Evolutionary conservation across 1,140 invertebrate genomes (phyloP).

Genomic region (Drosophila subpulchrella): DNA sequence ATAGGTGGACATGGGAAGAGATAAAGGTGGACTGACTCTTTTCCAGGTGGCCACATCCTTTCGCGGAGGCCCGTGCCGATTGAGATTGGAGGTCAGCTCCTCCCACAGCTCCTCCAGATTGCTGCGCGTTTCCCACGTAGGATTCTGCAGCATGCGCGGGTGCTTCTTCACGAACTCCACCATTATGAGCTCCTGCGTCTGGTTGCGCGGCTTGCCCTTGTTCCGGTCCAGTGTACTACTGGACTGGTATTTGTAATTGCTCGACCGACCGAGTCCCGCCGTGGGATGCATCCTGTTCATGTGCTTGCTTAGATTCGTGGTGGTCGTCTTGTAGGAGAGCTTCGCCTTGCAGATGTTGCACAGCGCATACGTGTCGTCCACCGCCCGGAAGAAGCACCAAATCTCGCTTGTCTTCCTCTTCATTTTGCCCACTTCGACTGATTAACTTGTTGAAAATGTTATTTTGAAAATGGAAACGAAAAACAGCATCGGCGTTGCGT

Average conservation of each 20-base stretch:
- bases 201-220: constrained; percentile 59
- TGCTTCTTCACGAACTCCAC: constrained; percentile 69
- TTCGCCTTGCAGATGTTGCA: constrained; percentile 74
- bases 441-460: constrained; percentile 15
- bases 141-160: constrained; percentile 60
- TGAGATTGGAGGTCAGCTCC: constrained; percentile 55
- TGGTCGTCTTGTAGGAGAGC: constrained; percentile 69
- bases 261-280: constrained; percentile 22
- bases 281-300: constrained; percentile 74
- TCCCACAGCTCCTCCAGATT: constrained; percentile 58
- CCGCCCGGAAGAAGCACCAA: constrained; percentile 66
- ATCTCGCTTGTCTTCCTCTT: constrained; percentile 70
- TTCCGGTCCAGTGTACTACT: constrained; percentile 42
- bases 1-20: too few species aligned
- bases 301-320: constrained; percentile 69
- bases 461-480: constrained; percentile 4
- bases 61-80: constrained; percentile 53
- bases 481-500: constrained; percentile 4
- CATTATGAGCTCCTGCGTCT: constrained; percentile 56
- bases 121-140: constrained; percentile 61
- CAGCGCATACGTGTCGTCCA: constrained; percentile 65
- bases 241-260: constrained; percentile 52
- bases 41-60: constrained; percentile 69
- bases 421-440: constrained; percentile 34
- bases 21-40: constrained; percentile 28